Evolutionary conservation across 2,113 vertebrate species (phyloP).

Genomic region (Paracanthobrama guichenoti): DNA sequence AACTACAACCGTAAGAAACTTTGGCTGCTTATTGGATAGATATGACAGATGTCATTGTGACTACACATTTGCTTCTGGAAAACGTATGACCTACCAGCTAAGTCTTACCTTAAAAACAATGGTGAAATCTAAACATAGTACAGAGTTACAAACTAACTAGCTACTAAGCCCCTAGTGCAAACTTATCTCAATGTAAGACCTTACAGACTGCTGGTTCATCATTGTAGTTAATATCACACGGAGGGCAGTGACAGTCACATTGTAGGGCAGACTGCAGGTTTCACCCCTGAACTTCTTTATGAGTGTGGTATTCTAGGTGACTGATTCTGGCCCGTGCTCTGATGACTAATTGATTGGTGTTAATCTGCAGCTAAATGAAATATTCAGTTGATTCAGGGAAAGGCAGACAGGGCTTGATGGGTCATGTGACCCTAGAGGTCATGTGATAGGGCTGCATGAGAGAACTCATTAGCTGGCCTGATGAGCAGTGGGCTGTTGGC

Average conservation of each 20-base stretch:
- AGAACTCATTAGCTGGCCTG: constrained; percentile 57
- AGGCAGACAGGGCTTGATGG: constrained; percentile 50
- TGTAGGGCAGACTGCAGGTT: constrained; percentile 12
- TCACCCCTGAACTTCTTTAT: constrained; percentile 53
- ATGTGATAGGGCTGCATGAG: constrained; percentile 57
- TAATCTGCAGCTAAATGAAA: constrained; percentile 60
- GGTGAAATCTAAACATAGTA: no score
- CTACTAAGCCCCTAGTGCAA: background rate
- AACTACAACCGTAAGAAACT: background rate
- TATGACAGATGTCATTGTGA: background rate
- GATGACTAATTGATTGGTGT: constrained; percentile 63
- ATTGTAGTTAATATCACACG: background rate
- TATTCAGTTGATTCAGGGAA: constrained; percentile 58
- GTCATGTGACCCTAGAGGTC: constrained; percentile 57
- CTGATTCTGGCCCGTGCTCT: constrained; percentile 54
- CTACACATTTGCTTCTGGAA: background rate
- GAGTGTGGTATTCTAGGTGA: constrained; percentile 40
- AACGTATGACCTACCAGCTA: background rate
- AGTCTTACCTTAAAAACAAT: no score
- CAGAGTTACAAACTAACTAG: background rate
- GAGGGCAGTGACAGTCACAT: background rate
- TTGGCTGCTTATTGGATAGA: background rate
- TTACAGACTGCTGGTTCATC: background rate
- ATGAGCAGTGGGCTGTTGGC: constrained; percentile 51
- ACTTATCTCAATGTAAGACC: background rate